These are phyloP conservation scores for Anser brachyrhynchus DNA, from an alignment of 2,113 vertebrate species.

Conservation along the genomic window DNA sequence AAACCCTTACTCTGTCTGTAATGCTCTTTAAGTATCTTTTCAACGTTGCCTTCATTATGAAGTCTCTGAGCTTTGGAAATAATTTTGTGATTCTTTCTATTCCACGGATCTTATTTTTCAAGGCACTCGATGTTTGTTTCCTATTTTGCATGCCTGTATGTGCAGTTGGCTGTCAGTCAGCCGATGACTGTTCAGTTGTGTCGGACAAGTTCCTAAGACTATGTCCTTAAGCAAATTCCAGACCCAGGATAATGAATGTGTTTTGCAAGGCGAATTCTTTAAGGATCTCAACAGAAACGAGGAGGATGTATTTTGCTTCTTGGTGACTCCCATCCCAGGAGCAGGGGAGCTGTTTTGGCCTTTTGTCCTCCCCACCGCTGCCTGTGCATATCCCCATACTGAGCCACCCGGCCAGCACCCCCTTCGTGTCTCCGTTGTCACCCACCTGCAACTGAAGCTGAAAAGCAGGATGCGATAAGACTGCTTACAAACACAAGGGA, in stretches of 20 bases:
- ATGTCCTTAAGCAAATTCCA: conserved; percentile 5
- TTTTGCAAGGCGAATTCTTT: not conserved
- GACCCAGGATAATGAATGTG: not conserved
- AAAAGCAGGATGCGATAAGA: not conserved
- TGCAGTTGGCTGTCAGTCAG: conserved; percentile 39
- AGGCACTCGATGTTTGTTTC: conserved; percentile 16
- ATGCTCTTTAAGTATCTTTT: conserved; percentile 70
- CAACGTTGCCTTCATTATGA: conserved; percentile 68
- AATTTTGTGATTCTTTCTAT: conserved; percentile 59
- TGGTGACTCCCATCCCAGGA: not conserved
- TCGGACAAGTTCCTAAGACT: not conserved
- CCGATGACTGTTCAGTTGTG: not conserved
- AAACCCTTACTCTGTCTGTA: conserved; percentile 69
- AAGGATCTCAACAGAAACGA: not conserved
- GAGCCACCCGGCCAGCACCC: rapidly evolving
- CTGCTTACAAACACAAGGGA: not conserved
- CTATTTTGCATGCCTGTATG: not conserved
- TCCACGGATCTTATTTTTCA: conserved; percentile 35
- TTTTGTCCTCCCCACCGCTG: not conserved
- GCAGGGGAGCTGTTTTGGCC: too few species aligned
- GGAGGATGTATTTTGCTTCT: not conserved
- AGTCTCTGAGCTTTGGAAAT: conserved; percentile 63
- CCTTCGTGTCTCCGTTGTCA: not conserved
- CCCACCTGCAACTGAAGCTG: not conserved
- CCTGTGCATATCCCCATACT: too few species aligned